These are phyloP conservation scores for Parthenolecanium corni DNA, from an alignment of 2,888 invertebrate species.

Conservation along the genomic window DNA sequence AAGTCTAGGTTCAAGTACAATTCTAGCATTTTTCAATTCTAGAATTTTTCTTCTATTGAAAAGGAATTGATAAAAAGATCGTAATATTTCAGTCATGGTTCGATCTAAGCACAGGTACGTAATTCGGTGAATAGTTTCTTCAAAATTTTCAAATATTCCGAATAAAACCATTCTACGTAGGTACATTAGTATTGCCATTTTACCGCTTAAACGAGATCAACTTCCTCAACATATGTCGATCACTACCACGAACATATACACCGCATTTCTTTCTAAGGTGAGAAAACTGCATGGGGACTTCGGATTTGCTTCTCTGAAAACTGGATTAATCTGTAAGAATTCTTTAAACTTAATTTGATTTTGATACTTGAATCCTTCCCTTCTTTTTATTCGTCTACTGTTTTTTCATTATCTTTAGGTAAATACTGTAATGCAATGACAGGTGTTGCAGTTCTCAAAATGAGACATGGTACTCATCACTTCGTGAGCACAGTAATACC, in stretches of 20 bases:
- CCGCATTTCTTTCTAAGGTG: conserved; percentile 34
- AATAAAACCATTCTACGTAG: neutral
- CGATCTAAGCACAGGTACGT: conserved; percentile 24
- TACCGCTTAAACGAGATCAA: neutral
- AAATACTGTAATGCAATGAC: conserved; percentile 71
- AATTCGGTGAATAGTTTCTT: neutral
- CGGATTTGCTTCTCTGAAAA: conserved; percentile 56
- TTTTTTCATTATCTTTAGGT: conserved; percentile 39
- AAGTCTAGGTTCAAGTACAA: too few relatives aligned
- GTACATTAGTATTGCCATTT: conserved; percentile 7
- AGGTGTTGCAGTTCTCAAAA: conserved; percentile 58
- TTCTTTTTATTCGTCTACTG: neutral
- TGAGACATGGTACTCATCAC: conserved; percentile 62
- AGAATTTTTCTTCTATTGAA: too few relatives aligned
- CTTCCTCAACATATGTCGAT: neutral
- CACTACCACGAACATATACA: conserved; percentile 12
- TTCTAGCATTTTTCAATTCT: too few relatives aligned
- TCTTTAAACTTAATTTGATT: neutral
- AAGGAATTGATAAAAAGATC: too few relatives aligned
- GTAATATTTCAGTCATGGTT: neutral
- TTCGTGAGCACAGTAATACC: conserved; percentile 58
- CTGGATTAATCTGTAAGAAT: conserved; percentile 46
- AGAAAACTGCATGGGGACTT: conserved; percentile 60
- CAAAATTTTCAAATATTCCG: neutral
- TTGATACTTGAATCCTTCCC: neutral